Conservation (phyloP, 1,140 invertebrate genomes). For the Telenomus remus region DNA sequence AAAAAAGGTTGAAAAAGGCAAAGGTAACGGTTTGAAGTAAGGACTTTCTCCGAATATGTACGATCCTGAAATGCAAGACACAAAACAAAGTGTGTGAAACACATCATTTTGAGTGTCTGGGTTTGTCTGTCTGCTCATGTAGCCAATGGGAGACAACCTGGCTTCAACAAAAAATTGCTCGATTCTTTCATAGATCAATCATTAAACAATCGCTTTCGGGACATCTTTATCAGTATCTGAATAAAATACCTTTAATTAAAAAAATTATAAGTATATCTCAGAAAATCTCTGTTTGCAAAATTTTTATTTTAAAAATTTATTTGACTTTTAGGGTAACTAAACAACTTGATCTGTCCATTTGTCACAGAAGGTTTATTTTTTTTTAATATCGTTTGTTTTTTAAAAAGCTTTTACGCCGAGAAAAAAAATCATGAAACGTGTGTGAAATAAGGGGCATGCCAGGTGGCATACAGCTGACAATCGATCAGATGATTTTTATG, state of each 20-base stretch:
- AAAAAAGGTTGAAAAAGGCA: too few species aligned
- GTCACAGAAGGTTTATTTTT: too few species aligned
- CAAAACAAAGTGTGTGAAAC: slow-evolving; percentile 41
- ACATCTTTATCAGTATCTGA: too few species aligned
- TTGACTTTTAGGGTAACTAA: too few species aligned
- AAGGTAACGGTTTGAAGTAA: background rate
- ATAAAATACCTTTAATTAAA: too few species aligned
- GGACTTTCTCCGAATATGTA: background rate
- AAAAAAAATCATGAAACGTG: slow-evolving; percentile 2
- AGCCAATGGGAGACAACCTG: slow-evolving; percentile 34
- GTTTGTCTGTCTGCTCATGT: slow-evolving; percentile 29
- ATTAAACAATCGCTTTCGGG: too few species aligned
- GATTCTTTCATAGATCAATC: slow-evolving; percentile 18
- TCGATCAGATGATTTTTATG: slow-evolving; percentile 50
- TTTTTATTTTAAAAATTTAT: too few species aligned
- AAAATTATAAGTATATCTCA: too few species aligned
- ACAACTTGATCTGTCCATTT: too few species aligned
- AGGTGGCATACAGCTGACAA: slow-evolving; percentile 51
- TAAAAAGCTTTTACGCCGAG: too few species aligned
- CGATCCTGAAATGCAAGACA: slow-evolving; percentile 28
- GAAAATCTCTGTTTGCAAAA: too few species aligned
- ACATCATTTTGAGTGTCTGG: slow-evolving; percentile 37
- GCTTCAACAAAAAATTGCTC: slow-evolving; percentile 14
- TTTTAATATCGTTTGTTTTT: too few species aligned
- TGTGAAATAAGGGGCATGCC: slow-evolving; percentile 16